Evolutionary conservation across 2,888 invertebrate genomes (phyloP).

Genomic region (Vanessa cardui): DNA sequence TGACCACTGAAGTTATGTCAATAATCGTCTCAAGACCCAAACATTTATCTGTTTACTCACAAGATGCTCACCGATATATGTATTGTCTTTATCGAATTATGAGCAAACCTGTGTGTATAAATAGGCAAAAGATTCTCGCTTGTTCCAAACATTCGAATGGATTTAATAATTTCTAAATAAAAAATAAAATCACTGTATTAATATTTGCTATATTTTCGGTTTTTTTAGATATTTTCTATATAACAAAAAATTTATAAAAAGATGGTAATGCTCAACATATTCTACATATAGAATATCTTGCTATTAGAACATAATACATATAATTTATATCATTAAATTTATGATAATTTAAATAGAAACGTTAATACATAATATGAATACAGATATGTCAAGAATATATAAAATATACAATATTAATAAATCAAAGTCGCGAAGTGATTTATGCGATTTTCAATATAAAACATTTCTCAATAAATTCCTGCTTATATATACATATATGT

Average conservation of each 20-base stretch:
- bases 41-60: conserved; percentile 45
- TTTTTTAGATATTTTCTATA: too few relatives aligned
- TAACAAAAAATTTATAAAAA: too few relatives aligned
- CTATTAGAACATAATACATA: neutral
- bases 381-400: neutral
- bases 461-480: too few relatives aligned
- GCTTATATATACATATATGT: too few relatives aligned
- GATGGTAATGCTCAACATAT: too few relatives aligned
- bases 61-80: neutral
- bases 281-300: conserved; percentile 18
- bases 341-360: neutral
- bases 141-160: too few relatives aligned
- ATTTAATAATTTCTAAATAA: too few relatives aligned
- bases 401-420: neutral
- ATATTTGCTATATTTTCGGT: too few relatives aligned
- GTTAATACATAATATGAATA: neutral
- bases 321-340: conserved; percentile 5
- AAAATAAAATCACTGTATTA: too few relatives aligned
- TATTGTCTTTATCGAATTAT: too few relatives aligned
- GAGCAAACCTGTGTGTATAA: too few relatives aligned
- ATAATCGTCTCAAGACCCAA: conserved; percentile 48
- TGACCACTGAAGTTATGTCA: conserved; percentile 60
- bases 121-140: too few relatives aligned
- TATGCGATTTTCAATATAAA: neutral
- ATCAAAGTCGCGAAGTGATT: neutral